Base-by-base conservation (phyloP, 2,797 vertebrate species). In the Gouania willdenowi region DNA sequence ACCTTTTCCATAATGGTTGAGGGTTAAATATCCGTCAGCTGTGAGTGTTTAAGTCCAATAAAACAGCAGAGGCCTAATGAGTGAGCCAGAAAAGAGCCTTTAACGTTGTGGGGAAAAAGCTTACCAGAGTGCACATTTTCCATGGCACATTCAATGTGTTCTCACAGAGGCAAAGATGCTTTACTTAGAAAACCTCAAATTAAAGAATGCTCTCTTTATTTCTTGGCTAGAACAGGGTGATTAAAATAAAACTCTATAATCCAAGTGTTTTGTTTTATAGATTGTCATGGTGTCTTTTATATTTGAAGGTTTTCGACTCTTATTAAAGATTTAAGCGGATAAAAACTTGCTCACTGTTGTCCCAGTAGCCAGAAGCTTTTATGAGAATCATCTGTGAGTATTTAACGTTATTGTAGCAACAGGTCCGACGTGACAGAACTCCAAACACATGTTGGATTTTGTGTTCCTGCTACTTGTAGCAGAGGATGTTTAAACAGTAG, bases 391-490 rank as follows among this genome's bases (percentile, higher is more conserved):
- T 69, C 58, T 75, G 65, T 75, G 29, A 72, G 55, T 68, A 36
- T 71, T 79, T 68, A 75, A 47, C 49, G 38, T 53, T 48, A 50
- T 58, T 44, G 48, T 55, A 57, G 44, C 59, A 46, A 50, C 48
- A 41, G 34, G 45, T 57, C 71, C 81, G 79, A 75, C 58, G 48
- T 77, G 66, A 47, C 45, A 45, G 60, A 61, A 40, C 42, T 39
- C 7, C 45, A 56, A 56, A 51, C 51, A 62, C 50, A 54, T 32
- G 41, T 48, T 20, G 35, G 50, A 65, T 73, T 65, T 61, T 41
- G 71, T 57, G 26, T n/a, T 35, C 47, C 32, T 48, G 26, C 46
- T 9, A 15, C 23, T 47, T 46, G 27, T 45, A 40, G 59, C 38
- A 53, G 49, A 74, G 60, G 66, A 77, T 51, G 50, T 45, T 28